Evolutionary conservation across 1,140 invertebrate genomes (phyloP).

Genomic region (Agraylea sexmaculata): DNA sequence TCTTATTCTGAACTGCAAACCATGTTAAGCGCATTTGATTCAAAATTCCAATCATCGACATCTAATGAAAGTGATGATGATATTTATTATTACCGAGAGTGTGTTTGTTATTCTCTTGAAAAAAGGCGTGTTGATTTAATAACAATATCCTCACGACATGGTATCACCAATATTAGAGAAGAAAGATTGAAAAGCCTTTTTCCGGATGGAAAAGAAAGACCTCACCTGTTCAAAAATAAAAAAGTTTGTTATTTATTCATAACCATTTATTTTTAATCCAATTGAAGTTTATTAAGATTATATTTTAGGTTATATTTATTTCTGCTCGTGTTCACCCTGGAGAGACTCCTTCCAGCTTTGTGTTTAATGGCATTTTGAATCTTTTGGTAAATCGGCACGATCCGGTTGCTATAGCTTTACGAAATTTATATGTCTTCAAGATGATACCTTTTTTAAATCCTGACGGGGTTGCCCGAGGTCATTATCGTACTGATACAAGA

Average conservation of each 20-base stretch:
- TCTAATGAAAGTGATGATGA: slow-evolving; percentile 41
- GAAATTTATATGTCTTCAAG: slow-evolving; percentile 80
- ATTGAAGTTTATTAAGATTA: not conserved
- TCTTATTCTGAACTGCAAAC: slow-evolving; percentile 73
- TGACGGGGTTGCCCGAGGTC: slow-evolving; percentile 80
- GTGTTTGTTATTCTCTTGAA: slow-evolving; percentile 71
- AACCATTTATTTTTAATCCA: not conserved
- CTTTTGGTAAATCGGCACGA: slow-evolving; percentile 63
- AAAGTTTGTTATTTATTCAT: slow-evolving; percentile 41
- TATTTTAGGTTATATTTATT: slow-evolving; percentile 62
- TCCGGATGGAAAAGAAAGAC: slow-evolving; percentile 54
- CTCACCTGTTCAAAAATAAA: slow-evolving; percentile 62
- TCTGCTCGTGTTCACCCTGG: slow-evolving; percentile 87
- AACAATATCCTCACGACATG: slow-evolving; percentile 76
- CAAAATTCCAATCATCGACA: slow-evolving; percentile 38
- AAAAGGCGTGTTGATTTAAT: slow-evolving; percentile 72
- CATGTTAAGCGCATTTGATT: slow-evolving; percentile 51
- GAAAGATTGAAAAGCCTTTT: slow-evolving; percentile 64
- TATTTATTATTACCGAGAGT: slow-evolving; percentile 80
- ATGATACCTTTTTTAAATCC: slow-evolving; percentile 88
- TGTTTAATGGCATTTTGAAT: slow-evolving; percentile 84
- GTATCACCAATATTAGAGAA: slow-evolving; percentile 59
- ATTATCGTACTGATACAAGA: slow-evolving; percentile 79
- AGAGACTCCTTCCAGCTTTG: slow-evolving; percentile 88
- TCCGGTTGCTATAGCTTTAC: slow-evolving; percentile 55